Base-by-base conservation (phyloP, 2,113 vertebrate genomes). In the Oreochromis niloticus region DNA sequence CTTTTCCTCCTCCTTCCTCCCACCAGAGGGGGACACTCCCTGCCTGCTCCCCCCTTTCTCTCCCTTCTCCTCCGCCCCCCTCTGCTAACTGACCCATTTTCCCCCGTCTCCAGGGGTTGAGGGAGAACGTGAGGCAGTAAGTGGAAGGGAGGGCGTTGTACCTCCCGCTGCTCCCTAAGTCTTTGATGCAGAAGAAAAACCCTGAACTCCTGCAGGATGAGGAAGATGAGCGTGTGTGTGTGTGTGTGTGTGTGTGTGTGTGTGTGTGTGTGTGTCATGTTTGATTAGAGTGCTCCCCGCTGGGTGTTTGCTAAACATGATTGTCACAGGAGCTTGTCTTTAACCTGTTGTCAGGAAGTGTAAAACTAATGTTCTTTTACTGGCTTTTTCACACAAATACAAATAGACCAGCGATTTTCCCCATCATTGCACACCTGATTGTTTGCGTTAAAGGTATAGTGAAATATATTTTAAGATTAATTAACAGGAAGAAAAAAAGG, bases 11-110 rank as follows among this genome's bases (percentile, higher is more conserved):
- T 52, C 61, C 1, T 66, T 39, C 79, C 78, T 84, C 63, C 54
- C 59, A 24, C 85, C 91, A 93, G 87, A 57, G 88, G 68, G 87
- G 92, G 87, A 75, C 81, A n/a, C 16, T 75, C 68, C 59, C 73
- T 32, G 79, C 56, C 6, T 27, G n/a, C 13, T 27, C 6, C 5
- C 32, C 34, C 13, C 52, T 56, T 14, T n/a, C 41, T 34, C 85
- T 48, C 48, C 32, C 54, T 46, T 55, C 27, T 9, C 71, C 46
- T 11, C 80, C n/a, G 2, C 75, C 81, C 17, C 84, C 46, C 85
- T 78, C 71, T 80, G 48, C 88, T 89, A 83, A 90, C 95, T 96
- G 95, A 96, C 95, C 95, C 94, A 96, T 91, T 96, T 96, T 94
- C 78, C 27, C 30, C 13, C 13, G 30, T 92, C 91, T 93, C 87